Evolutionary conservation across 1,140 invertebrate species (phyloP), one percentile per base, ranked within the genome.

Genomic region (Lanistes nyassanus): DNA sequence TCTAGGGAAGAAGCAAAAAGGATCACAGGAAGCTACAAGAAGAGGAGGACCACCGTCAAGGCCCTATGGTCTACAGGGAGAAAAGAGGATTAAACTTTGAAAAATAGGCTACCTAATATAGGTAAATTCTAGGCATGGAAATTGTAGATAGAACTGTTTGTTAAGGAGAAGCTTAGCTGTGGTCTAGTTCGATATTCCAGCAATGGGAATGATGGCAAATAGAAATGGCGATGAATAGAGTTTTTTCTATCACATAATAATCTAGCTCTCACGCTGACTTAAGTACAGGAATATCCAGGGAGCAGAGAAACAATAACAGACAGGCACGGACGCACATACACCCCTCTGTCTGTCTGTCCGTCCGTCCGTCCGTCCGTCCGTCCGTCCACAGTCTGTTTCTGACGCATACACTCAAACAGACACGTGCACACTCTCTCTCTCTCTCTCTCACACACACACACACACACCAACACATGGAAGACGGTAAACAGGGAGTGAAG

Each of bases 241-340:
- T n/a, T 42, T 23, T n/a, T 19, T 39, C 65, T 7, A 36, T 39
- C 65, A 67, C 31, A 37, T 19, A 39, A 3, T 23, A 39, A 7
- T 26, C 21, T 39, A 36, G 26, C 7, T 21, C 65, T 21, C 36
- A 21, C 7, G 39, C 34, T n/a, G 6, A 42, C 0, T 4, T 36
- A 34, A 19, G 23, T 36, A 64, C 62, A 31, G 29, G 37, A 29
- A 31, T 36, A 64, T 36, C 11, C 62, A 64, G 29, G 29, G 29
- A 29, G 29, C 60, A 64, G 29, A 64, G 29, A 64, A 29, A 64
- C 60, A 64, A 29, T 34, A 29, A 64, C 60, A 64, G 29, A 64
- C 60, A 31, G 11, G 29, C 29, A 11, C 11, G 21, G 16, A 31
- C 60, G 29, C n/a, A 64, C n/a, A 64, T 36, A 29, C 23, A 64